Base-by-base conservation (phyloP, 2,113 vertebrate species). In the Trachemys scripta region DNA sequence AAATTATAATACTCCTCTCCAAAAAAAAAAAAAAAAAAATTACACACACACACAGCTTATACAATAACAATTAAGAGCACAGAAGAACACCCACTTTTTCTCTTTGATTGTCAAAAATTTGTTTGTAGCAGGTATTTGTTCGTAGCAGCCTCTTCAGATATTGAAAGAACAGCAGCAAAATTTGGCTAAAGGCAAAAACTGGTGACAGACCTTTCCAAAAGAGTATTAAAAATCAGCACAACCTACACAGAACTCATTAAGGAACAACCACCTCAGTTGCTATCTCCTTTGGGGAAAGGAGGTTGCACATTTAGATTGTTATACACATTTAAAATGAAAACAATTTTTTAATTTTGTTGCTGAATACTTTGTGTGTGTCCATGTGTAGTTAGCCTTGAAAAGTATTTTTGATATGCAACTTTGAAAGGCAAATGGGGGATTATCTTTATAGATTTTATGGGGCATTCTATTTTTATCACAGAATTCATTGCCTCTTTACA, bases 101-200 rank as follows among this genome's bases (percentile, higher is more conserved):
- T 95, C 91, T 98, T 94, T 98, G 98, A 84, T 98, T 98, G 92
- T 98, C 96, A 93, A 98, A 95, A 79, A 98, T 97, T 65, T 97
- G 82, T 78, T 98, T 98, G 85, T 98, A 98, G 92, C 91, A 45
- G 45, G 45, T 45, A 98, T 97, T 65, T 97, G 81, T 78, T 98
- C 98, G 85, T 98, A 98, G 92, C 91, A 45, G 99, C 97, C 79
- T 98, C 91, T 95, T 98, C 97, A 97, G 99, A 99, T 95, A 98
- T 90, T 90, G 84, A 96, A 95, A 98, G 96, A 96, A 99, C 56
- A 88, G 53, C 31, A 97, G 76, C 95, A 97, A 99, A 99, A 95
- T 92, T 98, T 10, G 96, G 96, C 83, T 98, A 97, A 93, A 98
- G 98, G 19, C 59, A 96, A 88, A 95, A 97, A 91, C 97, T 93